phyloP scores from a whole-genome alignment of 2,113 vertebrate genomes.

The Myotis davidii region DNA sequence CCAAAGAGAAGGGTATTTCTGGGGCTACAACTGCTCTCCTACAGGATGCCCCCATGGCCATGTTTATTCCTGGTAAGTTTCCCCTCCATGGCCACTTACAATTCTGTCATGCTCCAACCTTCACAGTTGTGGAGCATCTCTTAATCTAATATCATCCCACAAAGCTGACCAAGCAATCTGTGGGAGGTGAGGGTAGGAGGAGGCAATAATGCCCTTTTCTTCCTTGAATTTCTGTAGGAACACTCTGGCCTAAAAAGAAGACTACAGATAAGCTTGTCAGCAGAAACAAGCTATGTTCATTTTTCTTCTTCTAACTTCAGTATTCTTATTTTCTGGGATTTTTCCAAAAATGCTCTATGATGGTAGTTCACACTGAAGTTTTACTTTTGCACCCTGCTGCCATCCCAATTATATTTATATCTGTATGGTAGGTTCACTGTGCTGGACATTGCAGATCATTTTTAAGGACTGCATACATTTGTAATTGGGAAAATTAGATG shows the following conservation, averaged over 20 bases:
- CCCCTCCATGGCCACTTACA: accelerated
- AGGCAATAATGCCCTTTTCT: background rate
- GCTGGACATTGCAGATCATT: background rate
- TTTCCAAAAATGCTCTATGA: background rate
- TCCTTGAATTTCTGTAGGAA: background rate
- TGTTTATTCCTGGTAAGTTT: background rate
- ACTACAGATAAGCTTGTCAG: background rate
- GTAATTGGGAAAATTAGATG: background rate
- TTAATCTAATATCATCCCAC: background rate
- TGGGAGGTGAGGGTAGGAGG: background rate
- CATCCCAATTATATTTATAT: background rate
- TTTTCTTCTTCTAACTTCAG: constrained; percentile 10
- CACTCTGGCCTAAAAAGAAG: background rate
- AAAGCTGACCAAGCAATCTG: background rate
- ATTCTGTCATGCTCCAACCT: background rate
- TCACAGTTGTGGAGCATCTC: background rate
- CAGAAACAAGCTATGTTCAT: background rate
- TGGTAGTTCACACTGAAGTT: background rate
- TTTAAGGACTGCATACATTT: background rate
- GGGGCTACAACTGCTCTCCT: background rate
- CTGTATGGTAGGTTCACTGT: background rate
- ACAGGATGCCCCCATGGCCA: accelerated
- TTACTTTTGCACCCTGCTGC: background rate
- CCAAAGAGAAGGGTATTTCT: background rate
- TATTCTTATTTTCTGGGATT: background rate